These are phyloP conservation scores for Oryzias sinensis DNA, from an alignment of 2,797 vertebrate genomes.

Conservation along the genomic window DNA sequence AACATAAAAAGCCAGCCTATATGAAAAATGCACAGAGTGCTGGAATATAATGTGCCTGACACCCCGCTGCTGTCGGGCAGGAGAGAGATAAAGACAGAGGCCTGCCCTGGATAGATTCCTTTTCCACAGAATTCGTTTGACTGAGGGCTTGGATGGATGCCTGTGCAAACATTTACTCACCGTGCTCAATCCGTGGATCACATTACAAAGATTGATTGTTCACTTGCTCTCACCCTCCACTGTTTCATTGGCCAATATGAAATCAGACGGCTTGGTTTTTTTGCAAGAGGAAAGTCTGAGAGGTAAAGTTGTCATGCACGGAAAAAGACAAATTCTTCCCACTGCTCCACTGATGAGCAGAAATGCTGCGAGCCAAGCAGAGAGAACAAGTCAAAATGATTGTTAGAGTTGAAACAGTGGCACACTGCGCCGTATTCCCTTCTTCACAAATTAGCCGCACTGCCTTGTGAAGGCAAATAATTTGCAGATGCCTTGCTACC, in stretches of 20 bases:
- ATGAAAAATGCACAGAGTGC: slow-evolving; percentile 83
- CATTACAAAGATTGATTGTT: slow-evolving; percentile 83
- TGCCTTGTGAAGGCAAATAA: slow-evolving; percentile 57
- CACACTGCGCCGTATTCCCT: slow-evolving; percentile 25
- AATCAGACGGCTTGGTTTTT: slow-evolving; percentile 74
- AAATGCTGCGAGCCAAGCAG: slow-evolving; percentile 50
- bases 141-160: slow-evolving; percentile 75
- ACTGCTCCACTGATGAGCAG: slow-evolving; percentile 64
- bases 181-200: slow-evolving; percentile 74
- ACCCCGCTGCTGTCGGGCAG: slow-evolving; percentile 74
- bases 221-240: slow-evolving; percentile 74
- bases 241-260: slow-evolving; percentile 76
- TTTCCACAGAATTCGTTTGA: slow-evolving; percentile 75
- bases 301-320: slow-evolving; percentile 64
- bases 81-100: slow-evolving; percentile 70
- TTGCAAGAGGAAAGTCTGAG: slow-evolving; percentile 65
- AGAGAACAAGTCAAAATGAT: slow-evolving; percentile 60
- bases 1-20: slow-evolving; percentile 82
- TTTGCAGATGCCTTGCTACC: slow-evolving; percentile 46
- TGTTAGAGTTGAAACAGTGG: slow-evolving; percentile 60
- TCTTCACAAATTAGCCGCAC: slow-evolving; percentile 46
- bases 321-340: slow-evolving; percentile 62
- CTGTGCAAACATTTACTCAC: slow-evolving; percentile 82
- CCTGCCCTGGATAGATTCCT: slow-evolving; percentile 76
- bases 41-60: slow-evolving; percentile 81